phyloP scores from a whole-genome alignment of 2,113 vertebrate genomes.

The Sialia sialis region DNA sequence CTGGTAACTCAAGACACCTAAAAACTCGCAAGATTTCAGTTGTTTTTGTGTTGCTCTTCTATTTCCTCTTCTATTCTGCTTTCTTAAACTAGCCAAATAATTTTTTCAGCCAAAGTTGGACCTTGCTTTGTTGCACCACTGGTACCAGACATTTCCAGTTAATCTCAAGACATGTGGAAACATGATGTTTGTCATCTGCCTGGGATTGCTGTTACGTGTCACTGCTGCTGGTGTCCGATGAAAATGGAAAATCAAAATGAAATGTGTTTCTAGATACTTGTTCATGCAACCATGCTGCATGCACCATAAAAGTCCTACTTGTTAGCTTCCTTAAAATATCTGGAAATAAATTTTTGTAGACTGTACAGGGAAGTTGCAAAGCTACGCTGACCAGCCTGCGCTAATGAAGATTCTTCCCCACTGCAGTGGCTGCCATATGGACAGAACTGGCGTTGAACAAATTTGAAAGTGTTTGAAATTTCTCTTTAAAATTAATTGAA shows the following conservation, averaged over 20 bases:
- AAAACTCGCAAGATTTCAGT: neutral
- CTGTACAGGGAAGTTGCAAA: neutral
- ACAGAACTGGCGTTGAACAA: neutral
- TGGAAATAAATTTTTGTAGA: neutral
- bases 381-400: neutral
- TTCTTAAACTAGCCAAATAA: slow-evolving; percentile 51
- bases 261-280: neutral
- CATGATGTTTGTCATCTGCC: neutral
- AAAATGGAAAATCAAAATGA: slow-evolving; percentile 5
- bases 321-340: slow-evolving; percentile 27
- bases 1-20: slow-evolving; percentile 41
- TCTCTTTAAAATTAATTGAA: neutral
- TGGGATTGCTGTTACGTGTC: neutral
- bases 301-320: neutral
- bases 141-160: neutral
- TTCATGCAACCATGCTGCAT: slow-evolving; percentile 13
- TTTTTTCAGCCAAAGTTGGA: slow-evolving; percentile 33
- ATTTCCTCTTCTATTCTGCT: slow-evolving; percentile 23
- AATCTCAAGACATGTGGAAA: neutral
- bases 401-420: neutral
- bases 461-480: neutral
- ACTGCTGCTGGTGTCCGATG: neutral
- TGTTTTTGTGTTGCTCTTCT: neutral
- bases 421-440: neutral
- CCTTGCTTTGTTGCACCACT: slow-evolving; percentile 7